Conservation (phyloP, 2,113 vertebrate genomes). For the Climacteris rufus region DNA sequence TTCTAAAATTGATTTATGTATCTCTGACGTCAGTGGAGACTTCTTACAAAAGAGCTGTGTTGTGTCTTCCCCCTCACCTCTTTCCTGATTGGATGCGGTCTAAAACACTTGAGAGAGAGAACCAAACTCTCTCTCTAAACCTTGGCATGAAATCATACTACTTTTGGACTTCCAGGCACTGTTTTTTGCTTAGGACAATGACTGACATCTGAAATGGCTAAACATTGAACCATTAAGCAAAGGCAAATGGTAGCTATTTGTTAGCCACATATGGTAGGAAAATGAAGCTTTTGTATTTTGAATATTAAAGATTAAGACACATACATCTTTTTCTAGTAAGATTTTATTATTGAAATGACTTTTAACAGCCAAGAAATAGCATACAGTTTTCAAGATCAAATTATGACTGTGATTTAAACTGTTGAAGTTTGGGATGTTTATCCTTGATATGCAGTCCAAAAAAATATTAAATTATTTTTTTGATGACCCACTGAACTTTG, state of each 20-base stretch:
- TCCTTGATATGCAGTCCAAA: not conserved
- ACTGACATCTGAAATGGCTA: not conserved
- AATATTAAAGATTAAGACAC: not conserved
- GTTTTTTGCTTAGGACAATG: not conserved
- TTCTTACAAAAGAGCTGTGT: not conserved
- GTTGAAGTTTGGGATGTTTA: not conserved
- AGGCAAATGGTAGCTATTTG: not conserved
- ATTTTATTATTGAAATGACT: not conserved
- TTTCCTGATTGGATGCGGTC: not conserved
- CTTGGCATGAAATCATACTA: not conserved
- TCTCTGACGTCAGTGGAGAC: not conserved
- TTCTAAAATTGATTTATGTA: not conserved
- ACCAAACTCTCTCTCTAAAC: not conserved
- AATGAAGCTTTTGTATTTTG: not conserved
- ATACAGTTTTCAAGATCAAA: not conserved
- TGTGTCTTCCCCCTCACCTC: not conserved
- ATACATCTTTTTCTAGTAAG: not conserved
- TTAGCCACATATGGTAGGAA: not conserved
- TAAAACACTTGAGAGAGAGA: not conserved
- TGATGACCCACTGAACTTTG: not conserved
- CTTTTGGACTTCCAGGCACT: not conserved
- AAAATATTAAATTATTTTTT: not conserved
- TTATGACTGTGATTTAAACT: not conserved
- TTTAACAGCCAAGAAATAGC: not conserved
- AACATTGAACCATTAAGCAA: not conserved